Conservation (phyloP, 2,113 vertebrate species). For the Lepidothrix coronata region DNA sequence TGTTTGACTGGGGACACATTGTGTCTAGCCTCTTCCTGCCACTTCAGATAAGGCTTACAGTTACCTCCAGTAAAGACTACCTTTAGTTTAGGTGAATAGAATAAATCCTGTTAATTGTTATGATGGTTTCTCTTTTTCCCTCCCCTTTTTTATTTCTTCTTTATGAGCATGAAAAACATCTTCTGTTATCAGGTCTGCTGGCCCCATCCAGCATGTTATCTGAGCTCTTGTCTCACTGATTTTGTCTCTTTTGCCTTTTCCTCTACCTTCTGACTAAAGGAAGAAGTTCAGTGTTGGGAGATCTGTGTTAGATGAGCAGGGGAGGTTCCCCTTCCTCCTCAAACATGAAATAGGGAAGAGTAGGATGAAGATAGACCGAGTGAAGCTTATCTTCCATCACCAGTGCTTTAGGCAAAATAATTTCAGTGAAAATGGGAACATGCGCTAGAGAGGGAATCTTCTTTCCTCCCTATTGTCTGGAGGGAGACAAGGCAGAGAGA, state of each 20-base stretch:
- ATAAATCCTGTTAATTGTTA: background rate
- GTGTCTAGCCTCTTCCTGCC: background rate
- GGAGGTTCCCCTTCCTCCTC: background rate
- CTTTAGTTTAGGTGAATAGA: background rate
- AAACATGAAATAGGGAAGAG: background rate
- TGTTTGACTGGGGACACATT: background rate
- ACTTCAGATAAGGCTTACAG: background rate
- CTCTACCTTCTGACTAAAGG: background rate
- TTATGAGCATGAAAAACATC: background rate
- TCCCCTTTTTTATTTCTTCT: background rate
- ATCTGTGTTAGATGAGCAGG: background rate
- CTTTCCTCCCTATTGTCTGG: background rate
- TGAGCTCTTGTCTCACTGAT: background rate
- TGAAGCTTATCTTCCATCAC: background rate
- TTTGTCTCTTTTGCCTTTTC: background rate
- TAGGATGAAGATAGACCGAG: background rate
- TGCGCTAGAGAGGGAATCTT: background rate
- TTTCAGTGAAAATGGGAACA: background rate
- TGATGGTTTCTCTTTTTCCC: no score
- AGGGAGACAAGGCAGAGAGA: background rate
- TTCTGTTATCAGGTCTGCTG: background rate
- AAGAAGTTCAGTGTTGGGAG: background rate
- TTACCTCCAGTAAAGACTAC: background rate
- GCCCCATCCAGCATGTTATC: background rate
- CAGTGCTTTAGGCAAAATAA: background rate